Evolutionary conservation across 2,888 invertebrate species (phyloP), one percentile per base, ranked within the genome.

Genomic region (Trachelus tabidus): DNA sequence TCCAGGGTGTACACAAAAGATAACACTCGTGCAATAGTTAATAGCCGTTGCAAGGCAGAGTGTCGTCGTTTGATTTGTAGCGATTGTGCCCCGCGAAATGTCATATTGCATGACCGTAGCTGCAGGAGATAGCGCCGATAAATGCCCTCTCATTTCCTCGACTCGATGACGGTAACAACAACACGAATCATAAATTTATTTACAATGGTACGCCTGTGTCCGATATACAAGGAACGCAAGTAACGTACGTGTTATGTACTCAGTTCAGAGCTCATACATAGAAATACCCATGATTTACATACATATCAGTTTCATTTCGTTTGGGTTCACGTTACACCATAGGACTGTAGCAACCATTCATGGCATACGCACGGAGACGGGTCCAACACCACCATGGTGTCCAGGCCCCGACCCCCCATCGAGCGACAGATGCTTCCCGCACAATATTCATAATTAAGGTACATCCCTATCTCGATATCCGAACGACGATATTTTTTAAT

Each of bases 251-350:
- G 71, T 34, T 23, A 40, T 40, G 40, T 40, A 6, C 40, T 40
- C 40, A 9, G 15, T 23, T 71, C 31, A 4, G 12, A 80, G 79
- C 82, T 83, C 83, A 84, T 85, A 83, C 86, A 85, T 84, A 83
- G 85, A 86, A 87, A 86, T 84, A 85, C 85, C 79, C 81, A 81
- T 81, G 85, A 87, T 87, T 87, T 87, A 82, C 87, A 87, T 87
- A 86, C 82, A 87, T 87, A 87, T 87, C 85, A 85, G 86, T 86
- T 87, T 86, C 87, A 84, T 86, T 86, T 83, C 84, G 85, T 78
- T 75, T 79, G 79, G 75, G 73, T 31, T 33, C 71, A 77, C 79
- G 75, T 30, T 76, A 40, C 40, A 40, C 40, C 40, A 4, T 40
- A 40, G 40, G 40, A 40, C 40, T 40, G 23, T 34, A 77, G 34